These are phyloP conservation scores for Pyrrhia umbra DNA, from an alignment of 2,888 invertebrate species.

Conservation along the genomic window DNA sequence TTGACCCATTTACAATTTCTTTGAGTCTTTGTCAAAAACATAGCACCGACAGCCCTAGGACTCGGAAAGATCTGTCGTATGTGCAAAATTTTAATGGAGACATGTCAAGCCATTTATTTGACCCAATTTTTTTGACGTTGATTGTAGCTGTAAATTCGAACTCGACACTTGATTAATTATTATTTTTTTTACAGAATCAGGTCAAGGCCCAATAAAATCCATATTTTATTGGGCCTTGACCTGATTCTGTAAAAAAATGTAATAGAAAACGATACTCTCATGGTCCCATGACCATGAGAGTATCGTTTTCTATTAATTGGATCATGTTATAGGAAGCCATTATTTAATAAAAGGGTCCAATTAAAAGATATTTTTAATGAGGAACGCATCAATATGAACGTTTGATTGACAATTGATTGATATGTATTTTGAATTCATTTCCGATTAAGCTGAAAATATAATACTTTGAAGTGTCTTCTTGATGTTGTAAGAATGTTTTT, in stretches of 20 bases:
- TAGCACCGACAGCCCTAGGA: slow-evolving; percentile 44
- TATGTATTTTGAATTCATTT: not conserved
- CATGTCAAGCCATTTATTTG: slow-evolving; percentile 60
- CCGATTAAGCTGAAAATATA: not conserved
- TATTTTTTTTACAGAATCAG: slow-evolving; percentile 52
- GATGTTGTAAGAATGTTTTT: not conserved
- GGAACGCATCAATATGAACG: not conserved
- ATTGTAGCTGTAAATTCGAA: slow-evolving; percentile 58
- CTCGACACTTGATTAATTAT: slow-evolving; percentile 59
- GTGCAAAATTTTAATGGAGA: slow-evolving; percentile 68
- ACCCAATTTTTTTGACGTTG: slow-evolving; percentile 64
- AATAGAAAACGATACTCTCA: too few relatives aligned
- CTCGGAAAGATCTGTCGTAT: slow-evolving; percentile 42
- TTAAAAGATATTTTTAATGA: slow-evolving; percentile 4
- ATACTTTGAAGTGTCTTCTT: not conserved
- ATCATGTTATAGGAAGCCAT: slow-evolving; percentile 27
- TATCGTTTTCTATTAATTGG: slow-evolving; percentile 40
- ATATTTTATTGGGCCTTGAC: too few relatives aligned
- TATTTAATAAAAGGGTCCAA: slow-evolving; percentile 4
- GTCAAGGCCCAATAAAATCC: slow-evolving; percentile 51
- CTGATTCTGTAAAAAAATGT: too few relatives aligned
- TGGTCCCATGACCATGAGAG: slow-evolving; percentile 37
- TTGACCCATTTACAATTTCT: not conserved
- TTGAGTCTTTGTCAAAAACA: not conserved
- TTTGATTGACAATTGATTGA: not conserved